A percentile compares a stretch with the other conserved stretches of the same genome.
Evolutionary conservation across 2,888 invertebrate genomes (phyloP).

Genomic region (Trichacis sp.): DNA sequence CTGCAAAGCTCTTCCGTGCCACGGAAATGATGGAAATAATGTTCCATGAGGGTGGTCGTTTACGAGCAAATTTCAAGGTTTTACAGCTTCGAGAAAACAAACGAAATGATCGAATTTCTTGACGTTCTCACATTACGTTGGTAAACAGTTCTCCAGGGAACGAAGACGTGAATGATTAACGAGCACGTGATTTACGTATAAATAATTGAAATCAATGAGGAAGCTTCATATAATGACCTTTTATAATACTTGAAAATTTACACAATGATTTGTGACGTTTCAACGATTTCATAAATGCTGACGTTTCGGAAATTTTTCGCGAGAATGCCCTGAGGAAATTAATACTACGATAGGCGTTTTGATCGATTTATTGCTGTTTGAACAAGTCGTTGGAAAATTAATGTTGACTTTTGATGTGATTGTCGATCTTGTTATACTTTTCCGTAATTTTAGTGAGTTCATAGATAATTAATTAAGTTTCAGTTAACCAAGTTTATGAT

Average conservation of each 20-base stretch:
- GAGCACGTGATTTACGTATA: background rate
- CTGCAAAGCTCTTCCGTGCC: background rate
- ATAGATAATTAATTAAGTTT: no score
- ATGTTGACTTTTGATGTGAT: background rate
- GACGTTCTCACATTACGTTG: conserved; percentile 11
- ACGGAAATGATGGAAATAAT: conserved; percentile 2
- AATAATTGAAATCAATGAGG: background rate
- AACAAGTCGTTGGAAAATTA: background rate
- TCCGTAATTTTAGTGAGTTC: no score
- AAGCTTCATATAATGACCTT: background rate
- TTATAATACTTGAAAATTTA: no score
- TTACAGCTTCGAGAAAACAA: background rate
- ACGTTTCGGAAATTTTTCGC: background rate
- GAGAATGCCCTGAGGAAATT: background rate
- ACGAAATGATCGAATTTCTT: conserved; percentile 10
- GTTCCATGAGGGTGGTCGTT: background rate
- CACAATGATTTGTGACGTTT: no score
- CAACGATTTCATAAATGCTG: background rate
- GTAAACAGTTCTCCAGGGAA: conserved; percentile 12
- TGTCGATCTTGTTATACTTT: background rate
- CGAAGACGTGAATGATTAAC: conserved; percentile 5
- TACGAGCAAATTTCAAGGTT: background rate
- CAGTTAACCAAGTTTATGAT: no score
- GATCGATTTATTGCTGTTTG: background rate
- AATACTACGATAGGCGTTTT: background rate